A percentile compares a stretch with the other conserved stretches of the same genome.
phyloP scores from a whole-genome alignment of 2,113 vertebrate species.

The Ellobius talpinus region DNA sequence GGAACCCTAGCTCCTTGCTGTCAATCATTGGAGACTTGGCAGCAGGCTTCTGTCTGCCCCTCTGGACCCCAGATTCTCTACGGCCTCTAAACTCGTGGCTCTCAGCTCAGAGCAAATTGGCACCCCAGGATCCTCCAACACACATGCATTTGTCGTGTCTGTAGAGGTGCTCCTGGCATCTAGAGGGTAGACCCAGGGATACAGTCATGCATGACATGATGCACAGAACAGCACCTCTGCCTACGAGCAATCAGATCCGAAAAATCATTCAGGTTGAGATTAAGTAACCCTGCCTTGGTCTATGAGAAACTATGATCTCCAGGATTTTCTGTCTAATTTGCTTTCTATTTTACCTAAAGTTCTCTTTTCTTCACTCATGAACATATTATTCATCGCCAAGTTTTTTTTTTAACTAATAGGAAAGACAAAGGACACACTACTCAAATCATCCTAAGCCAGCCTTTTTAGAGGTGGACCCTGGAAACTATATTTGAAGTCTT shows the following conservation, averaged over 20 bases:
- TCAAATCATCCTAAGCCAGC: background rate
- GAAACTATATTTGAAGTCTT: background rate
- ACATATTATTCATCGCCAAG: background rate
- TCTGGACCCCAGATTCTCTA: background rate
- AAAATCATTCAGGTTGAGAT: background rate
- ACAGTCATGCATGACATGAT: too few species aligned
- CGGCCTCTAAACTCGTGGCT: background rate
- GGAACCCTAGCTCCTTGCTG: background rate
- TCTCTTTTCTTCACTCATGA: background rate
- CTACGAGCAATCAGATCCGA: background rate
- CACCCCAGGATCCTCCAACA: background rate
- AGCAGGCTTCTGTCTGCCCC: background rate
- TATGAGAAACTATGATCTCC: background rate
- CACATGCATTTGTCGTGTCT: background rate
- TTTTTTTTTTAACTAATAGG: background rate
- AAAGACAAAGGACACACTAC: background rate
- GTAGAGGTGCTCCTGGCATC: background rate
- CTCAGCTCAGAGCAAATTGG: background rate
- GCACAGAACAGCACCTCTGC: background rate
- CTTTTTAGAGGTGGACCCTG: background rate
- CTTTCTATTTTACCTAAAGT: background rate
- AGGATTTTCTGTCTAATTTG: background rate
- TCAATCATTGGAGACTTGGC: background rate
- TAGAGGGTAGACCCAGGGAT: too few species aligned
- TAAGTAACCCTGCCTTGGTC: background rate